Conservation (phyloP, 1,140 invertebrate genomes). For the Lucilia cuprina region DNA sequence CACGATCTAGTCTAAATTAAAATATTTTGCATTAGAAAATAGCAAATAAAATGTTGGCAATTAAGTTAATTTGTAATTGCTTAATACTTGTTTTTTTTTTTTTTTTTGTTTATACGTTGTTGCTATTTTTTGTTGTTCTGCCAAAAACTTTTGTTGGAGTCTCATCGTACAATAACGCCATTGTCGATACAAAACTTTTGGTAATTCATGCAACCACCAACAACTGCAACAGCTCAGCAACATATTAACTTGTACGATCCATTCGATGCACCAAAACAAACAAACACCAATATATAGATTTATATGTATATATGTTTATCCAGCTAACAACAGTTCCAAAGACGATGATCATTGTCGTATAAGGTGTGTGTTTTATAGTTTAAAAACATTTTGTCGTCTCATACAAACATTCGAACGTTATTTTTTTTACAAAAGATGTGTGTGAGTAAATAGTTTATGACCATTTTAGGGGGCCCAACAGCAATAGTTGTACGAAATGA, state of each 20-base stretch:
- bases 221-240: neutral
- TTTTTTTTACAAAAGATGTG: neutral
- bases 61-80: conserved; percentile 43
- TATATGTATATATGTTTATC: too few species aligned
- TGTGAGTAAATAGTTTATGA: conserved; percentile 21
- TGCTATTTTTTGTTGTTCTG: neutral
- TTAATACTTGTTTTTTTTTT: conserved; percentile 37
- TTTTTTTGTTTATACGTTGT: neutral
- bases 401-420: neutral
- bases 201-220: conserved; percentile 24
- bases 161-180: neutral
- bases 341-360: conserved; percentile 9
- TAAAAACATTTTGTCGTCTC: neutral
- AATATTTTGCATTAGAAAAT: conserved; percentile 42
- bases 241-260: neutral
- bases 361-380: conserved; percentile 28
- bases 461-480: conserved; percentile 5
- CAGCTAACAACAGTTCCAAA: neutral
- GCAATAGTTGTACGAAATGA: neutral
- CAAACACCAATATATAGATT: neutral
- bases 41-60: conserved; percentile 40
- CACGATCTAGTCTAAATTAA: conserved; percentile 41
- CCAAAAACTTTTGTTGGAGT: neutral
- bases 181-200: neutral
- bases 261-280: neutral